A percentile compares a stretch with the other conserved stretches of the same genome.
These are phyloP conservation scores for Dendrocincla tyrannina DNA, from an alignment of 2,797 vertebrate genomes.

Conservation along the genomic window DNA sequence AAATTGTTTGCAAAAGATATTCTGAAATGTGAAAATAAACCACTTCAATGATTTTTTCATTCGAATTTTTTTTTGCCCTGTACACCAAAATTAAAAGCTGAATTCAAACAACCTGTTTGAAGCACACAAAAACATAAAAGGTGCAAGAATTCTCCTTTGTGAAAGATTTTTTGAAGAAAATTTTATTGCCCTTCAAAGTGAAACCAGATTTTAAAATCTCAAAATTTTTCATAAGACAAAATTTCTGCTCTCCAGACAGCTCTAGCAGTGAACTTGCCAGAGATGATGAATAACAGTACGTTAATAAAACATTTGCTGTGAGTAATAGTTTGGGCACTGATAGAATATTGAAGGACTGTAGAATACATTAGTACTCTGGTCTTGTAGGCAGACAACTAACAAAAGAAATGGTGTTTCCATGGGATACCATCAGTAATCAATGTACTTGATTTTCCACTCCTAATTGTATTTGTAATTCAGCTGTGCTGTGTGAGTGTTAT, in stretches of 20 bases:
- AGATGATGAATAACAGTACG: background rate
- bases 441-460: background rate
- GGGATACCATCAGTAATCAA: background rate
- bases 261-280: background rate
- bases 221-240: background rate
- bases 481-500: background rate
- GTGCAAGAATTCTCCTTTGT: background rate
- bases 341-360: background rate
- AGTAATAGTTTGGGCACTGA: background rate
- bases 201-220: background rate
- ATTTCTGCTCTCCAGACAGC: background rate
- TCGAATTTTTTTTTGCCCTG: background rate
- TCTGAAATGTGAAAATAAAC: background rate
- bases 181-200: background rate
- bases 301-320: background rate
- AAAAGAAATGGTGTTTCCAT: background rate
- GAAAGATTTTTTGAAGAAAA: background rate
- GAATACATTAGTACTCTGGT: background rate
- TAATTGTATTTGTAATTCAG: background rate
- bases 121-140: background rate
- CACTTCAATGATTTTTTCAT: background rate
- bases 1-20: background rate
- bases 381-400: background rate
- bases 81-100: background rate
- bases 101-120: background rate